Conservation (phyloP, 2,888 invertebrate genomes). For the Acrobasis suavella region DNA sequence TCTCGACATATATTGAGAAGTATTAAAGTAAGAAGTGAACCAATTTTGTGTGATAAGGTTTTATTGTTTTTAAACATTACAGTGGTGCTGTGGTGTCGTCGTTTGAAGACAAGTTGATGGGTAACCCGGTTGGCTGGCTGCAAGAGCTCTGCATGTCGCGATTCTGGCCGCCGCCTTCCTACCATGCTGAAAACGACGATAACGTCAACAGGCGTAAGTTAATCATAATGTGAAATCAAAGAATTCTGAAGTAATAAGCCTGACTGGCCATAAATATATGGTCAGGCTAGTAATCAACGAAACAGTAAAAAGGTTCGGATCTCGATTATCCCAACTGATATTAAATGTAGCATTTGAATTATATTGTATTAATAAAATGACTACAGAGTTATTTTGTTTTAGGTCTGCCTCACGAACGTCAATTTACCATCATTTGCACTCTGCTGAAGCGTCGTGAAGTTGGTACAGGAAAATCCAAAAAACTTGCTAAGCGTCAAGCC, state of each 20-base stretch:
- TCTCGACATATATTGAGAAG: no score
- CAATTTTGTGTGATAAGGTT: no score
- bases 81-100: slow-evolving; percentile 80
- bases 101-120: slow-evolving; percentile 91
- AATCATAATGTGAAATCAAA: background rate
- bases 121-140: slow-evolving; percentile 97
- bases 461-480: slow-evolving; percentile 97
- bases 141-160: slow-evolving; percentile 98
- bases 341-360: no score
- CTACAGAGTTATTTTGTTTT: slow-evolving; percentile 32
- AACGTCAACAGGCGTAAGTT: slow-evolving; percentile 74
- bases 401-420: slow-evolving; percentile 95
- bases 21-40: no score
- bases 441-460: slow-evolving; percentile 92
- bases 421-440: slow-evolving; percentile 95
- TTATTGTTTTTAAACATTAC: slow-evolving; percentile 35
- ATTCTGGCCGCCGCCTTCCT: slow-evolving; percentile 96
- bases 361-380: slow-evolving; percentile 3
- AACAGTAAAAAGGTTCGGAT: no score
- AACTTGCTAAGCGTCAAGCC: slow-evolving; percentile 97
- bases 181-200: slow-evolving; percentile 93
- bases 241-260: no score
- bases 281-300: no score
- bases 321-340: no score
- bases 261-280: no score